Conservation (phyloP, 2,797 vertebrate genomes). For the Morus bassanus region DNA sequence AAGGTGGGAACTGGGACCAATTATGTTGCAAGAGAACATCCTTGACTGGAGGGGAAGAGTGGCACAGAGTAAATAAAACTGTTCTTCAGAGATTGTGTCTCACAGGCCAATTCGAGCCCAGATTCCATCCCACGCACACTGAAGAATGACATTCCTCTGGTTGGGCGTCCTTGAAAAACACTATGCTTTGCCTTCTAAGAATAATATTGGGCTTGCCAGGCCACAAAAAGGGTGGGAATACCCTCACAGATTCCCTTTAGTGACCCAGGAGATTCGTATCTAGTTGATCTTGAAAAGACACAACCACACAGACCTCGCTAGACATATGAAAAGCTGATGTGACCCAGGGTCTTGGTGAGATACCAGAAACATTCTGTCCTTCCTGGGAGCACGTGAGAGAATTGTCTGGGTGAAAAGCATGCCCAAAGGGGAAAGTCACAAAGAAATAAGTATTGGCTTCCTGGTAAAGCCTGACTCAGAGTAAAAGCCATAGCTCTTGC, state of each 20-base stretch:
- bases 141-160: constrained; percentile 17
- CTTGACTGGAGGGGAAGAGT: constrained; percentile 45
- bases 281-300: neutral
- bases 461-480: neutral
- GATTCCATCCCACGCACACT: constrained; percentile 20
- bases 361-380: accelerated
- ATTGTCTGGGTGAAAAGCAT: neutral
- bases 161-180: constrained; percentile 7
- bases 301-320: neutral
- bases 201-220: neutral
- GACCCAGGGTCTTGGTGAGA: neutral
- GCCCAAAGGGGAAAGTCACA: neutral
- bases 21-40: constrained; percentile 54
- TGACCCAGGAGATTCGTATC: neutral
- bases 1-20: constrained; percentile 53
- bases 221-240: neutral
- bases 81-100: constrained; percentile 26
- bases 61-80: constrained; percentile 35
- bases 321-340: neutral
- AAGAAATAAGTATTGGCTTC: neutral
- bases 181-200: constrained; percentile 41
- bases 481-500: neutral
- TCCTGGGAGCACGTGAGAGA: neutral
- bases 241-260: neutral
- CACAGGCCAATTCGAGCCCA: constrained; percentile 7